Conservation (phyloP, 2,888 invertebrate species). For the Stegophylla sp. region DNA sequence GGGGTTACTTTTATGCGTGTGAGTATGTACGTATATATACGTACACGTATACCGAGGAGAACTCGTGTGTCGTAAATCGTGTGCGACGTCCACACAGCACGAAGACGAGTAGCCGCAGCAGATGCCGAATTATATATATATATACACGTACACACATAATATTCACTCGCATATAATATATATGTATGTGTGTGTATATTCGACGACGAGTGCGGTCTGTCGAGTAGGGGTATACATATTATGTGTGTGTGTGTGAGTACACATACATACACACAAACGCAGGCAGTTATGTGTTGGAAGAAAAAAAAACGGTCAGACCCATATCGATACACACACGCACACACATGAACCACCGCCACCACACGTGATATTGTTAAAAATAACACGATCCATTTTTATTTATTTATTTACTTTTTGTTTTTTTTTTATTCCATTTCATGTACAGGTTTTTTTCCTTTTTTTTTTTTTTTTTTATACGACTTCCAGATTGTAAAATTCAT, state of each 20-base stretch:
- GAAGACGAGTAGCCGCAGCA: slow-evolving; percentile 39
- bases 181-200: not conserved
- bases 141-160: not conserved
- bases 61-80: slow-evolving; percentile 47
- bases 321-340: slow-evolving; percentile 24
- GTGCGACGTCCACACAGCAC: slow-evolving; percentile 31
- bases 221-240: not conserved
- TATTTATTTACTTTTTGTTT: slow-evolving; percentile 14
- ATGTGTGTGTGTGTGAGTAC: not conserved
- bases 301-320: slow-evolving; percentile 34
- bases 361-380: slow-evolving; percentile 45
- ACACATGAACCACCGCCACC: not conserved
- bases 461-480: slow-evolving; percentile 16
- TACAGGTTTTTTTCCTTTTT: not conserved
- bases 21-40: not conserved
- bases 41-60: not conserved
- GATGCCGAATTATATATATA: slow-evolving; percentile 24
- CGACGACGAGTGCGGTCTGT: slow-evolving; percentile 2
- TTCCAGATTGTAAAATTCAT: slow-evolving; percentile 57
- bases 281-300: slow-evolving; percentile 33
- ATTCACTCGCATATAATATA: too few species aligned
- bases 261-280: not conserved
- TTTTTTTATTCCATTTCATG: slow-evolving; percentile 22
- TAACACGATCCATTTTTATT: slow-evolving; percentile 35
- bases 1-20: not conserved